phyloP scores from a whole-genome alignment of 2,113 vertebrate genomes.

The Raja brachyura region DNA sequence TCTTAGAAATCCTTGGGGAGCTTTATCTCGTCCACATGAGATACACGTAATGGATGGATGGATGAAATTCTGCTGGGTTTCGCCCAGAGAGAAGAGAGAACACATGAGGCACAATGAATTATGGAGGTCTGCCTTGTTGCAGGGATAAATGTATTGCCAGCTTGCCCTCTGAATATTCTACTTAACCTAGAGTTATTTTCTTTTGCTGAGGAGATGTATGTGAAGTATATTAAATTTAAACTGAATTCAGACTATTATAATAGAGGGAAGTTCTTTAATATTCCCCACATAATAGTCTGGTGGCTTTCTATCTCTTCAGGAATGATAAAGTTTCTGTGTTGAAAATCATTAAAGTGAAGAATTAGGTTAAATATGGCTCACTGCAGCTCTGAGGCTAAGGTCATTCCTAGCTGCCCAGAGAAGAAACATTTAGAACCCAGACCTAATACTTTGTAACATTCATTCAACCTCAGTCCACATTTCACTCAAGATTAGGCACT shows the following conservation, averaged over 20 bases:
- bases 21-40: not conserved
- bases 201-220: slow-evolving; percentile 10
- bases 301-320: slow-evolving; percentile 15
- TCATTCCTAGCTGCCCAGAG: not conserved
- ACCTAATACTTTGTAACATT: slow-evolving; percentile 6
- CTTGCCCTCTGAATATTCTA: slow-evolving; percentile 24
- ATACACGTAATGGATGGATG: not conserved
- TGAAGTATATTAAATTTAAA: slow-evolving; percentile 30
- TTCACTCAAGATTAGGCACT: not conserved
- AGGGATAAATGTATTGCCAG: slow-evolving; percentile 11
- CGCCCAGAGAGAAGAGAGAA: not conserved
- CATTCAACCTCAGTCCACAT: not conserved
- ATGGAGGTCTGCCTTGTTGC: slow-evolving; percentile 20
- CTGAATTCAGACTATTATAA: not conserved
- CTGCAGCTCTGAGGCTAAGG: not conserved
- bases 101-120: slow-evolving; percentile 11
- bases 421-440: not conserved
- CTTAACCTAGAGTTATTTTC: slow-evolving; percentile 22
- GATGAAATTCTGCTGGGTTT: not conserved
- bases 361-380: slow-evolving; percentile 27
- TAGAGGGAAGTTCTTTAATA: slow-evolving; percentile 1
- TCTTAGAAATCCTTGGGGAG: slow-evolving; percentile 12
- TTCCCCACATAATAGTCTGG: slow-evolving; percentile 8
- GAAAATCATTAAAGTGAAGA: not conserved
- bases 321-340: slow-evolving; percentile 6